phyloP scores from a whole-genome alignment of 2,113 vertebrate genomes.

The Grammatotria lemairii region DNA sequence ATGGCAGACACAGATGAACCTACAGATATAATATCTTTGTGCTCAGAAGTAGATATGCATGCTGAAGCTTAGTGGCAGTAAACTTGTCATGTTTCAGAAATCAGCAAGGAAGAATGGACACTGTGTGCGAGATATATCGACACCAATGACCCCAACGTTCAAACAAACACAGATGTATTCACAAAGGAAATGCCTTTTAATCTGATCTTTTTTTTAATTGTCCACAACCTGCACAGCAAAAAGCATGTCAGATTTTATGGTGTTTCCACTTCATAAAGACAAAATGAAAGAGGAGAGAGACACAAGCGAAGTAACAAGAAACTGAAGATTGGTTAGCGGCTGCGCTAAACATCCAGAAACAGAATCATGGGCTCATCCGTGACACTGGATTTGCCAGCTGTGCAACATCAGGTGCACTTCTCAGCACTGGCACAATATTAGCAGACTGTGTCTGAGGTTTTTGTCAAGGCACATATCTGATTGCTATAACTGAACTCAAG shows the following conservation, averaged over 20 bases:
- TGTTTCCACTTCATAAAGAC: not conserved
- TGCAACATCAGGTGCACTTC: not conserved
- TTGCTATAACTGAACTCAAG: not conserved
- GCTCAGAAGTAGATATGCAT: not conserved
- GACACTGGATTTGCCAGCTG: not conserved
- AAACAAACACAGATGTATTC: not conserved
- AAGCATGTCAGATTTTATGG: not conserved
- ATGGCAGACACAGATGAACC: not conserved
- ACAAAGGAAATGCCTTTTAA: not conserved
- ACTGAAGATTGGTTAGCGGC: not conserved
- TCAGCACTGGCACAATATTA: not conserved
- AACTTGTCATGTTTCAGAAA: not conserved
- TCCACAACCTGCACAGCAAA: not conserved
- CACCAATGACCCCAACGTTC: not conserved
- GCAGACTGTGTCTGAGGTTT: not conserved
- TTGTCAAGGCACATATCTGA: not conserved
- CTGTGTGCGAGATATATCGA: not conserved
- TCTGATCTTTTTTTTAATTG: not conserved
- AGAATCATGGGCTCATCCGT: not conserved
- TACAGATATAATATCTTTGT: not conserved
- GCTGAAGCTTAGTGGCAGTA: not conserved
- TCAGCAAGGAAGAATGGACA: not conserved
- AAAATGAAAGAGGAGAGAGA: not conserved
- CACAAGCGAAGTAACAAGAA: not conserved
- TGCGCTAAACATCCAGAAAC: not conserved